phyloP scores from a whole-genome alignment of 1,140 invertebrate species.

The Hetaerina americana region DNA sequence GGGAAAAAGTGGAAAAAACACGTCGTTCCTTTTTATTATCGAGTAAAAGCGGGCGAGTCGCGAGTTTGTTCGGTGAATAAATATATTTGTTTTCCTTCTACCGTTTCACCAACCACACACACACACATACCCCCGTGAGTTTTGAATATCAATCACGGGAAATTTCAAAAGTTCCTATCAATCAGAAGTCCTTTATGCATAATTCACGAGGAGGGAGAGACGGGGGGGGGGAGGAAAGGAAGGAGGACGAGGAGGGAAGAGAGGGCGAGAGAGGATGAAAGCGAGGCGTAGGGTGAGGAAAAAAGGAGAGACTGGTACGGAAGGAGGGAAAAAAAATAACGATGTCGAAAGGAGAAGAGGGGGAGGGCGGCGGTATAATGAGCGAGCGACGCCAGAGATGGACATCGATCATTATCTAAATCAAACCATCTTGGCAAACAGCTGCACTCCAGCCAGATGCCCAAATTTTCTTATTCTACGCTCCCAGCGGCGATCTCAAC shows the following conservation, averaged over 20 bases:
- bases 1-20: too few species aligned
- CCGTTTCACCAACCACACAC: too few species aligned
- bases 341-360: not conserved
- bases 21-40: too few species aligned
- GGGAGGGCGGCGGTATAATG: not conserved
- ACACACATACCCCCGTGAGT: not conserved
- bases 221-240: not conserved
- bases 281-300: not conserved
- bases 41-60: too few species aligned
- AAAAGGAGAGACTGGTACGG: not conserved
- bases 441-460: too few species aligned
- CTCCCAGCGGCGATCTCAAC: too few species aligned
- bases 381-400: not conserved
- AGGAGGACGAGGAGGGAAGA: too few species aligned
- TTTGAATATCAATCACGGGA: not conserved
- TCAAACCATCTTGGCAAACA: not conserved
- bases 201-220: not conserved
- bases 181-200: not conserved
- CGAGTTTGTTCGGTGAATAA: too few species aligned
- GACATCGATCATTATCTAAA: not conserved
- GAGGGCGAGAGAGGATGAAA: too few species aligned
- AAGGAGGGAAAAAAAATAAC: not conserved
- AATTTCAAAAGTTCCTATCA: not conserved
- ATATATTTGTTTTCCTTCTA: too few species aligned
- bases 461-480: too few species aligned